These are phyloP conservation scores for Drosophila pandora DNA, from an alignment of 1,140 invertebrate genomes.

Conservation along the genomic window DNA sequence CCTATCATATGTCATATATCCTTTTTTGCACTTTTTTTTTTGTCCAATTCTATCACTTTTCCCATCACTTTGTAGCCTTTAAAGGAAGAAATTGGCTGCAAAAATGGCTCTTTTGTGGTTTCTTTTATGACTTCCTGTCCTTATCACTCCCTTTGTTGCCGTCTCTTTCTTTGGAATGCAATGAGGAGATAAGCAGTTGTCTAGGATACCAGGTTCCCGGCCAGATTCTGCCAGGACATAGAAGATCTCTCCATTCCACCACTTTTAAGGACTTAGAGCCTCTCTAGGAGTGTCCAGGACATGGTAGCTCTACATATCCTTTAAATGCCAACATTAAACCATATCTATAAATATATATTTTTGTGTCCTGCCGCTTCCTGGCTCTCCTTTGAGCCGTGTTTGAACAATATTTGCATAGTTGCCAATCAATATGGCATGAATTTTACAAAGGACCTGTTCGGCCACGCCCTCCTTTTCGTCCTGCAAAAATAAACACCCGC, in stretches of 20 bases:
- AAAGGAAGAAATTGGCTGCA: too few relatives aligned
- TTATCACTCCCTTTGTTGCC: too few relatives aligned
- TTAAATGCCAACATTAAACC: neutral
- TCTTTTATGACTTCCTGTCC: too few relatives aligned
- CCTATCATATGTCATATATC: neutral
- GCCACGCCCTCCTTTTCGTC: neutral
- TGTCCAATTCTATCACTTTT: too few relatives aligned
- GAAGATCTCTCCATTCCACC: too few relatives aligned
- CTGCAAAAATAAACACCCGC: neutral
- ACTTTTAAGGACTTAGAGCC: too few relatives aligned
- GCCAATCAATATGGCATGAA: neutral
- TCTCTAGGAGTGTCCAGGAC: neutral
- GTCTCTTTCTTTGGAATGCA: neutral
- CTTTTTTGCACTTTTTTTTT: neutral
- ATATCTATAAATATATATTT: neutral
- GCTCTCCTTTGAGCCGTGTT: neutral
- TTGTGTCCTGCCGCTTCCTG: neutral
- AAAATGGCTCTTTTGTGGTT: too few relatives aligned
- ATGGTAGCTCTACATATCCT: neutral
- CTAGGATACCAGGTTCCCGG: too few relatives aligned
- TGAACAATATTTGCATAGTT: conserved; percentile 4
- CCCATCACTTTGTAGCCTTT: neutral
- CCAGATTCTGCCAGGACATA: too few relatives aligned
- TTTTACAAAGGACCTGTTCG: conserved; percentile 1
- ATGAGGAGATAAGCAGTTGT: neutral